A percentile compares a stretch with the other conserved stretches of the same genome.
phyloP scores from a whole-genome alignment of 2,888 invertebrate species.

The Aricia artaxerxes region DNA sequence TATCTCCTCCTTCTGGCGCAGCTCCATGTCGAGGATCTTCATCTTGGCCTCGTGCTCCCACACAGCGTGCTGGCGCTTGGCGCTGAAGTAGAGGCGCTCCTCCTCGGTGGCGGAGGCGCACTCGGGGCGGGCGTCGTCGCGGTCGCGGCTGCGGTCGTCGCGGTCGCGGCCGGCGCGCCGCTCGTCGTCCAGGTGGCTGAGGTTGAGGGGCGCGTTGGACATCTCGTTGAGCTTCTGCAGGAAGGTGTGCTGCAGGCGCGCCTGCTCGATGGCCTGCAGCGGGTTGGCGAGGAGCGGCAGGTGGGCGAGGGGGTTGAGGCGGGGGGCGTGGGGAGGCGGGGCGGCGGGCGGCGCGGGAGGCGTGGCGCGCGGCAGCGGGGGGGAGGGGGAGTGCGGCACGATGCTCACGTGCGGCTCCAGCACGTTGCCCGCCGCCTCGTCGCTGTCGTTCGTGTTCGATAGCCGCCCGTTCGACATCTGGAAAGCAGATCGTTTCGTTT shows the following conservation, averaged over 20 bases:
- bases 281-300: conserved; percentile 59
- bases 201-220: conserved; percentile 71
- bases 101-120: conserved; percentile 63
- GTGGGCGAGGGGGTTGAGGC: conserved; percentile 48
- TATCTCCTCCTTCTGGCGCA: conserved; percentile 74
- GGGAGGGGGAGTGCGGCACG: conserved; percentile 66
- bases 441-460: conserved; percentile 76
- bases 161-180: conserved; percentile 53
- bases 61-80: conserved; percentile 73
- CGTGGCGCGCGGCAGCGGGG: conserved; percentile 50
- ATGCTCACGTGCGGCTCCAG: conserved; percentile 74
- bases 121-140: conserved; percentile 57
- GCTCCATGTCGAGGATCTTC: conserved; percentile 75
- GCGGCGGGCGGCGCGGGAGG: conserved; percentile 51
- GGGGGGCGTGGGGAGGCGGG: conserved; percentile 47
- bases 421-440: conserved; percentile 62
- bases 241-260: conserved; percentile 68
- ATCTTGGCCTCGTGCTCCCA: conserved; percentile 78
- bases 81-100: conserved; percentile 67
- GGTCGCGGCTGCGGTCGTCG: conserved; percentile 49
- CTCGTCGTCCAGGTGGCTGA: conserved; percentile 68
- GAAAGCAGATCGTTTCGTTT: conserved; percentile 10
- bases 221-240: conserved; percentile 69
- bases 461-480: conserved; percentile 79
- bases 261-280: conserved; percentile 69